Evolutionary conservation across 1,140 invertebrate species (phyloP).

Genomic region (Cryptotermes secundus): DNA sequence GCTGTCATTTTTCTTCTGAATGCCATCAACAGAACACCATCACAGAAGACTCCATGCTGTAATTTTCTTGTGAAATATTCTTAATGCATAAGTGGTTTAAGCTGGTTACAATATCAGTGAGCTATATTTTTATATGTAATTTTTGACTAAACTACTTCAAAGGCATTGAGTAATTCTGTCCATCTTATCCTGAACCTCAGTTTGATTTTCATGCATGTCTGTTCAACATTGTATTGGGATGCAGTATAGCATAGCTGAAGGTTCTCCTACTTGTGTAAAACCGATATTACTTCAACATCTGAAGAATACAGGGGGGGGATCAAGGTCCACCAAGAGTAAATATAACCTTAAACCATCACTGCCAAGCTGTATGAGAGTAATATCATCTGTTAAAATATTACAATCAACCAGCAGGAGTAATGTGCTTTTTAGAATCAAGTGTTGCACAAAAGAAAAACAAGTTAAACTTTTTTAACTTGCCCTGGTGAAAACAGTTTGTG

Average conservation of each 20-base stretch:
- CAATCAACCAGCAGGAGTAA: too few relatives aligned
- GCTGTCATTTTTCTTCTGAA: conserved; percentile 25
- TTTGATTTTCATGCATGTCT: neutral
- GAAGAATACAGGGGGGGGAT: too few relatives aligned
- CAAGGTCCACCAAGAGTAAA: too few relatives aligned
- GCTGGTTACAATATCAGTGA: conserved; percentile 34
- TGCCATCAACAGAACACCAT: conserved; percentile 19
- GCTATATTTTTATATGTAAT: conserved; percentile 36
- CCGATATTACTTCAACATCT: neutral
- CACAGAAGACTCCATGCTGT: neutral
- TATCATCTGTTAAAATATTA: too few relatives aligned
- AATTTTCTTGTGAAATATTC: conserved; percentile 21
- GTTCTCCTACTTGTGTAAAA: neutral
- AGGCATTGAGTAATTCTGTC: conserved; percentile 24
- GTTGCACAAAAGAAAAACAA: too few relatives aligned
- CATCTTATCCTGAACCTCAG: neutral
- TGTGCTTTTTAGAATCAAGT: too few relatives aligned
- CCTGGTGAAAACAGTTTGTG: too few relatives aligned
- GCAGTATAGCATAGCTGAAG: neutral
- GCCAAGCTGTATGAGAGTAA: too few relatives aligned
- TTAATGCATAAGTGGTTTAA: conserved; percentile 31
- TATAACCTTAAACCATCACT: too few relatives aligned
- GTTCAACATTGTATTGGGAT: neutral
- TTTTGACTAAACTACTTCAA: conserved; percentile 33
- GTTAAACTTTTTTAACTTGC: too few relatives aligned